Evolutionary conservation across 92 coral and sea anemone genomes (phyloP).

Genomic region (Anthopleura xanthogrammica): DNA sequence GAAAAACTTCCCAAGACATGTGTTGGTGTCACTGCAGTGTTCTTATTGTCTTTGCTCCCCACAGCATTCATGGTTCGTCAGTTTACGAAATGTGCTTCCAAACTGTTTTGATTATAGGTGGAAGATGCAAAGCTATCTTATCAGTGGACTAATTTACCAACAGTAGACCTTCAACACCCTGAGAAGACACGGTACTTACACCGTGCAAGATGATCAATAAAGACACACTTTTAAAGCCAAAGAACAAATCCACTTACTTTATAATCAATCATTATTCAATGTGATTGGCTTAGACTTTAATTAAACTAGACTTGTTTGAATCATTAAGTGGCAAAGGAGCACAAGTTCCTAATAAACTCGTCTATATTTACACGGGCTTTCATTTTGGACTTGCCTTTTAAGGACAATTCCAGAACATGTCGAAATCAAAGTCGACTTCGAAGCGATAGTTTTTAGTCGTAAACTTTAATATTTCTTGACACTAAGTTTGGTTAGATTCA

Average conservation of each 20-base stretch:
- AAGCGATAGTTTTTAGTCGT: background rate
- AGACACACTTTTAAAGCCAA: constrained; percentile 6
- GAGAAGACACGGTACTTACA: background rate
- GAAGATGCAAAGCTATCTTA: constrained; percentile 32
- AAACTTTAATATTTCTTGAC: background rate
- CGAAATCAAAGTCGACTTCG: background rate
- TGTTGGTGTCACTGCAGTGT: constrained; percentile 11
- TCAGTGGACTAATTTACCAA: constrained; percentile 22
- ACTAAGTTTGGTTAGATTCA: constrained; percentile 10
- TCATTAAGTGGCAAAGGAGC: constrained; percentile 20
- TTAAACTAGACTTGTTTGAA: constrained; percentile 29
- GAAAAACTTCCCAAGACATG: constrained; percentile 57
- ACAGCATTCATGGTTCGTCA: constrained; percentile 23
- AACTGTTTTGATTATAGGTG: constrained; percentile 18
- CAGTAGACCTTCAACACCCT: constrained; percentile 6
- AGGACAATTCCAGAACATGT: background rate
- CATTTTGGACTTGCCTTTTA: background rate
- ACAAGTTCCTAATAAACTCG: constrained; percentile 26
- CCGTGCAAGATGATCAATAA: constrained; percentile 4
- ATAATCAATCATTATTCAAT: constrained; percentile 22
- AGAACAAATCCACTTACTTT: background rate
- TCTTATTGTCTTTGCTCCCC: constrained; percentile 9
- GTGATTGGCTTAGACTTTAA: constrained; percentile 40
- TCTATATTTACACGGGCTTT: background rate
- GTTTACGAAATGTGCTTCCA: constrained; percentile 3